These are phyloP conservation scores for Prochilodus magdalenae DNA, from an alignment of 2,113 vertebrate species.

Conservation along the genomic window DNA sequence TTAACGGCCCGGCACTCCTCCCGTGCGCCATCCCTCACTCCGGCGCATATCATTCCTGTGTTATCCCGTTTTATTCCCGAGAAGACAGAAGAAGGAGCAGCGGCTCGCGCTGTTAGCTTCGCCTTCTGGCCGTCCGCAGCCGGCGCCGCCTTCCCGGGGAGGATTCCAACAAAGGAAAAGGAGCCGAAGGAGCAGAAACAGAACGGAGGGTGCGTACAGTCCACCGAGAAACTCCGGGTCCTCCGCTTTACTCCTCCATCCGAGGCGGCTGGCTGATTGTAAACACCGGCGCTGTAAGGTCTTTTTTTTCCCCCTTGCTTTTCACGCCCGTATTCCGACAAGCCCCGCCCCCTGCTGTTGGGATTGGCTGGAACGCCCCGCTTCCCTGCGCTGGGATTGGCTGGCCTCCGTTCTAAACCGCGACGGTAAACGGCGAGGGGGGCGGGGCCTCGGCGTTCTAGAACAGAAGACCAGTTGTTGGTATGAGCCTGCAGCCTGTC, in stretches of 20 bases:
- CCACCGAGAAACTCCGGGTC: conserved; percentile 50
- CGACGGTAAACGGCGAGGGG: no score
- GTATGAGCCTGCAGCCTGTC: neutral
- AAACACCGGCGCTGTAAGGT: conserved; percentile 63
- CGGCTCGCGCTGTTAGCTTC: neutral
- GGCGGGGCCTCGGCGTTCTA: neutral
- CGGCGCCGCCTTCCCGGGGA: neutral
- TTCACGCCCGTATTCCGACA: neutral
- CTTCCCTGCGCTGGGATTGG: neutral
- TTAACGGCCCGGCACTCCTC: neutral
- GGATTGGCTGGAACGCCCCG: neutral
- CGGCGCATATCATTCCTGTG: neutral
- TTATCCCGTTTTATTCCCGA: neutral
- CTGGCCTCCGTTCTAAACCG: neutral
- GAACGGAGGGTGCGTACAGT: conserved; percentile 46
- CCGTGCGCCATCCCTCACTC: neutral
- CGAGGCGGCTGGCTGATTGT: conserved; percentile 69
- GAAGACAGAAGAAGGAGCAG: no score
- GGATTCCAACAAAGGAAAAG: no score
- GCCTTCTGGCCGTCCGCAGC: no score
- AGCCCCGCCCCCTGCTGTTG: neutral
- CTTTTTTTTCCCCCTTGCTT: neutral
- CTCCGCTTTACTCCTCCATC: conserved; percentile 61
- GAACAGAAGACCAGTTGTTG: neutral
- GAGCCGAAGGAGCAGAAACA: conserved; percentile 31